Conservation (phyloP, 1,140 invertebrate species). For the Trachelipus rathkii region DNA sequence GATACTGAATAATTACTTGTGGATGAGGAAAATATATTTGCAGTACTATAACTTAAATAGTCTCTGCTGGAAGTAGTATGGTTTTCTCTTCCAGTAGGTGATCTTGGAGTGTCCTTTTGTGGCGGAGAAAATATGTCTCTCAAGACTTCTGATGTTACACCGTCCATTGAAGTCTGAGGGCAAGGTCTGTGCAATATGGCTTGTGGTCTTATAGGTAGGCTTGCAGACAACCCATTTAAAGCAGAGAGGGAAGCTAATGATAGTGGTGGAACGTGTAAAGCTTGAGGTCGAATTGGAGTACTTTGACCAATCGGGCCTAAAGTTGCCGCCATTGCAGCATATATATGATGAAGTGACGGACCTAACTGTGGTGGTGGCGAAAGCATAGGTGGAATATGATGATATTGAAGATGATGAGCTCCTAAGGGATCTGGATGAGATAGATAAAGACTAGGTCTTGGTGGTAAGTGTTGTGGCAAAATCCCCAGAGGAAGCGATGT, state of each 20-base stretch:
- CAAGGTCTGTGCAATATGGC: constrained; percentile 19
- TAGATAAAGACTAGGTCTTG: constrained; percentile 14
- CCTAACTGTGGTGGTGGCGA: constrained; percentile 30
- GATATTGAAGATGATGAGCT: neutral
- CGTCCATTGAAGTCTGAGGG: neutral
- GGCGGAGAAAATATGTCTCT: neutral
- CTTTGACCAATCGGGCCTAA: constrained; percentile 6
- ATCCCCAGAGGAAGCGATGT: constrained; percentile 24
- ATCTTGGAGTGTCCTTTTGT: neutral
- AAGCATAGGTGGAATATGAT: constrained; percentile 27
- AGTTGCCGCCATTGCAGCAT: constrained; percentile 29
- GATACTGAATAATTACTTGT: constrained; percentile 10
- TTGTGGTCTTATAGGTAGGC: constrained; percentile 25
- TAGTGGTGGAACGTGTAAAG: constrained; percentile 29
- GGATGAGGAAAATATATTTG: neutral
- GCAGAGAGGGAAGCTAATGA: constrained; percentile 27
- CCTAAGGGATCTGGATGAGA: neutral
- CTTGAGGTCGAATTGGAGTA: constrained; percentile 22
- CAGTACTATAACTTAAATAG: neutral
- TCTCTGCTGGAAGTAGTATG: neutral
- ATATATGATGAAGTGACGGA: constrained; percentile 39
- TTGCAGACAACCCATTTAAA: constrained; percentile 16
- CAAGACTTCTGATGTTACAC: neutral
- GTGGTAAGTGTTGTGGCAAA: constrained; percentile 24
- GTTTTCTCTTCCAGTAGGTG: neutral